Base-by-base conservation (phyloP, 2,113 vertebrate genomes). In the Melanocharis versteri region DNA sequence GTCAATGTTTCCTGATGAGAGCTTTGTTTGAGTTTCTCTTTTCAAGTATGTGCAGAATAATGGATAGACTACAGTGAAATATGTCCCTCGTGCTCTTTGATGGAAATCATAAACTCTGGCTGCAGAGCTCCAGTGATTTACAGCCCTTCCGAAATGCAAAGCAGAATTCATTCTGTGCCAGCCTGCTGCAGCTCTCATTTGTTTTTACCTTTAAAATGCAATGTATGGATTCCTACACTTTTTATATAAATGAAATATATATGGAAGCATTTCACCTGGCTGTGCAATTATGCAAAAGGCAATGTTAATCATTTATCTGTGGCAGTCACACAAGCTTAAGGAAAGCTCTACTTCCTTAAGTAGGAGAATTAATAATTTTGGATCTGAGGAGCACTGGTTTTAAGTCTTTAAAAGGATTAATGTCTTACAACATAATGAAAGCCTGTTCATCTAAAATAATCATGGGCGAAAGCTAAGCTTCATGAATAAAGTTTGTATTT, bases 71-170 rank as follows among this genome's bases (percentile, higher is more conserved):
- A 66, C 60, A 53, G 92, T 96, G 93, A 96, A 96, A 95, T 94
- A 95, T 84, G 88, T 92, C 86, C 80, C 76, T 76, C 9, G 58
- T 85, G 94, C 72, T 94, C 90, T 95, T 83, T 93, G 93, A 96
- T 94, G 88, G 92, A 95, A 96, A 96, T 95, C 96, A 94, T 94
- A 90, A 94, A 94, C 93, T 96, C 91, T 94, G 90, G 81, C 94
- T 94, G 78, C 79, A 94, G 44, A 95, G 83, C 78, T 83, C 84
- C 75, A 44, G 16, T 94, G 92, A 96, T 96, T 95, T 96, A 96
- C 76, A 90, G 62, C 72, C 56, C 80, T 90, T 84, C 83, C 93
- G 78, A 97, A 95, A 96, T 92, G 83, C 93, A 95, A 95, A 96
- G 72, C 15, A 78, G 83, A 60, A 68, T 48, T 60, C 64, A 10